These are phyloP conservation scores for Drosophila vallismaia DNA, from an alignment of 2,888 invertebrate genomes.

Conservation along the genomic window DNA sequence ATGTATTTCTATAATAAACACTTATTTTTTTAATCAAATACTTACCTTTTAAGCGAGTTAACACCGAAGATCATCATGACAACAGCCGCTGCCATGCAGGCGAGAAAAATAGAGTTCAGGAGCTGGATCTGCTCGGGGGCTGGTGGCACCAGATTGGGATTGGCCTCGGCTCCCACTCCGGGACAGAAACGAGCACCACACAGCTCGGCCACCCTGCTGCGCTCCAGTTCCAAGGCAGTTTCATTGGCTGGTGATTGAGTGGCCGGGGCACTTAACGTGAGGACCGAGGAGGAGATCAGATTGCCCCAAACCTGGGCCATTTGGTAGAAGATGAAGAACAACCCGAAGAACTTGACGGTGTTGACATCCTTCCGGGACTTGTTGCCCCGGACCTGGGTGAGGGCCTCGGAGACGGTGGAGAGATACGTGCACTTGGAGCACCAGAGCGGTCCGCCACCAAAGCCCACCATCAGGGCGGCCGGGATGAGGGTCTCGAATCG, in stretches of 20 bases:
- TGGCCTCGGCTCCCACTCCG: constrained; percentile 85
- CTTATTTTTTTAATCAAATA: not conserved
- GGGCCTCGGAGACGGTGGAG: constrained; percentile 92
- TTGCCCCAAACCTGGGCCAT: constrained; percentile 98
- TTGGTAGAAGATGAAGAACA: constrained; percentile 98
- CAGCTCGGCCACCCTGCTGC: constrained; percentile 84
- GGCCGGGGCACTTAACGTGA: constrained; percentile 61
- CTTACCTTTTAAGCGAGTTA: constrained; percentile 90
- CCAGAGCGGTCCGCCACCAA: constrained; percentile 97
- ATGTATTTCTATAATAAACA: not conserved
- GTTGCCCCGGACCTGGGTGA: constrained; percentile 87
- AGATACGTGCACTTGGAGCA: constrained; percentile 97
- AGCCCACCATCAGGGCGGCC: constrained; percentile 84
- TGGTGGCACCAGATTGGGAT: constrained; percentile 90
- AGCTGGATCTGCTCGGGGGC: constrained; percentile 89
- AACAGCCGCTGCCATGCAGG: constrained; percentile 90
- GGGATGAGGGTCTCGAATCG: constrained; percentile 93
- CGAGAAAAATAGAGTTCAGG: constrained; percentile 92
- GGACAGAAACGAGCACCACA: constrained; percentile 92
- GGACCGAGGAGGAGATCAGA: constrained; percentile 91
- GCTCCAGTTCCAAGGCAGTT: constrained; percentile 28
- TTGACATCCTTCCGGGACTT: constrained; percentile 88
- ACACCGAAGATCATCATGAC: constrained; percentile 91
- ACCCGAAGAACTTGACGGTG: constrained; percentile 95
- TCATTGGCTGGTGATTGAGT: constrained; percentile 45